Evolutionary conservation across 2,797 vertebrate genomes (phyloP).

Genomic region (Cetoscarus ocellatus): DNA sequence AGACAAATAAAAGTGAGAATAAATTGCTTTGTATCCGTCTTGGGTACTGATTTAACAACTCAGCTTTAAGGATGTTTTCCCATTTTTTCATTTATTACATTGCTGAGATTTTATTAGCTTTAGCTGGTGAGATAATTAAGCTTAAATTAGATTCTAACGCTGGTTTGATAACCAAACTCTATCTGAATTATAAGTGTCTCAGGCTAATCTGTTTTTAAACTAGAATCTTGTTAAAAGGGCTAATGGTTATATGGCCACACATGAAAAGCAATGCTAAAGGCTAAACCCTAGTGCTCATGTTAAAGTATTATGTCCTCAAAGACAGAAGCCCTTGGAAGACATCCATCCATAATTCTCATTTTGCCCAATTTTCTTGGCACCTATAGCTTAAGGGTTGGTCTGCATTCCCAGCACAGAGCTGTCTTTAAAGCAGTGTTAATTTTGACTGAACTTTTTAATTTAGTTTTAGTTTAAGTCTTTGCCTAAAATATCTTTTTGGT

Average conservation of each 20-base stretch:
- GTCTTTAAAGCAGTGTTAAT: too few relatives aligned
- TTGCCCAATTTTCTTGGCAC: too few relatives aligned
- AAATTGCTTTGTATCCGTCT: slow-evolving; percentile 16
- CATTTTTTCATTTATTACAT: neutral
- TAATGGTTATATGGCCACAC: neutral
- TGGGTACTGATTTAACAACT: slow-evolving; percentile 22
- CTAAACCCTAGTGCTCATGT: too few relatives aligned
- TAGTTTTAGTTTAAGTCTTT: too few relatives aligned
- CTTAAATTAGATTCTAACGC: neutral
- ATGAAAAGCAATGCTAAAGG: neutral
- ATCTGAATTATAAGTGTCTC: slow-evolving; percentile 9
- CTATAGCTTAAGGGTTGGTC: too few relatives aligned
- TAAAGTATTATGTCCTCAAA: too few relatives aligned
- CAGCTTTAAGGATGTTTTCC: neutral
- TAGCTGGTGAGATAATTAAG: slow-evolving; percentile 1
- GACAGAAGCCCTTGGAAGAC: too few relatives aligned
- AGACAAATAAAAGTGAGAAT: slow-evolving; percentile 40
- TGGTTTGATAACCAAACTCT: neutral
- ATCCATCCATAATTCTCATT: too few relatives aligned
- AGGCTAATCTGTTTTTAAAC: neutral
- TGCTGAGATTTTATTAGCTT: neutral
- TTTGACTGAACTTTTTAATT: too few relatives aligned
- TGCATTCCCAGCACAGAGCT: too few relatives aligned
- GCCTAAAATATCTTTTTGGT: too few relatives aligned
- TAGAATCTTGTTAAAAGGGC: neutral